Evolutionary conservation across 2,888 invertebrate genomes (phyloP), one percentile per base, ranked within the genome.

Genomic region (Cryptocheilus praepositus): DNA sequence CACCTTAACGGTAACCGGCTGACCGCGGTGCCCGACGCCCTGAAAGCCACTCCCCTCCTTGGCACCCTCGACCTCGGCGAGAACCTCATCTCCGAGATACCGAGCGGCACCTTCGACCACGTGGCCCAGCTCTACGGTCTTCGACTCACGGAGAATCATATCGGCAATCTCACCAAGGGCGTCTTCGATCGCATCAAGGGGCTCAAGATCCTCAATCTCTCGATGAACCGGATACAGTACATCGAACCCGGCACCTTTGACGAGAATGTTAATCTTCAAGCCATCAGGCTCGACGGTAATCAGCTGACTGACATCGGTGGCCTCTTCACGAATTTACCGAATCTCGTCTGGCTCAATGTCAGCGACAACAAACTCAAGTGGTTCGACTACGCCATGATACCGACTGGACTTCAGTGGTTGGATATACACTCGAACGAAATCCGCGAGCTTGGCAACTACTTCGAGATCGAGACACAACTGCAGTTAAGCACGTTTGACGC

Each of bases 401-500:
- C 96, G 71, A 94, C 94, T 77, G 93, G 94, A 85, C 90, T 96
- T 81, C 94, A 95, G 89, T 95, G 95, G 94, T 90, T 96, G 81
- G 95, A 96, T 89, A 93, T 96, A 84, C 95, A 95, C 85, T 92
- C 94, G 75, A 96, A 96, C 90, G 93, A 93, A 89, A 95, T 96
- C 77, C 92, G 92, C 80, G 94, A 94, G 89, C 91, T 96, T 79
- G 95, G 95, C 78, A 96, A 96, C 90, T 95, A 95, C 89, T 94
- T 94, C 86, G 95, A 95, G 89, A 93, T 95, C 83, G 95, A 95
- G 90, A 93, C 94, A 68, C 93, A 94, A 83, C 90, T 95, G 79
- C 94, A 94, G 76, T 90, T 95, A 73, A 93, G 93, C 84, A 94
- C 94, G 70, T 93, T 96, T 86, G 95, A 96, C 89, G 94, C 95